Base-by-base conservation (phyloP, 2,797 vertebrate species). In the Naso thynnoides region DNA sequence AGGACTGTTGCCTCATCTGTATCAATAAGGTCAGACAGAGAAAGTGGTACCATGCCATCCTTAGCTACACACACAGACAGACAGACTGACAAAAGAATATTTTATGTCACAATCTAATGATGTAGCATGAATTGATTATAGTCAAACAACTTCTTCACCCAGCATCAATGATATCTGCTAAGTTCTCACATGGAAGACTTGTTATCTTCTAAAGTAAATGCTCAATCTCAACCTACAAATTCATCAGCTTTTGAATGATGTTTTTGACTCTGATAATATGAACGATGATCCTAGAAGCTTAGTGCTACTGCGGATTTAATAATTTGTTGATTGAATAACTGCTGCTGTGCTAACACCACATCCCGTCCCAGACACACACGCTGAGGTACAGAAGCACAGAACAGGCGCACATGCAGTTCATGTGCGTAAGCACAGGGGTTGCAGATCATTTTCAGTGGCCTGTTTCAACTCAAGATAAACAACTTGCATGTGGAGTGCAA, bases 401-500 rank as follows among this genome's bases (percentile, higher is more conserved):
- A 69, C 31, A 73, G 23, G 8, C 31, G 23, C 73, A 66, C 76
- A 76, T 24, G 27, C 45, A 16, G 70, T 23, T 29, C 64, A n/a
- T 21, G 33, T 11, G 45, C 9, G 7, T 57, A 65, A 58, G 59
- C 60, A 58, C 15, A 53, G 19, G 52, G 49, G 36, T 53, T 36
- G 13, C 38, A 29, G 41, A 62, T 62, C 11, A 57, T 72, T 39
- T 82, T 36, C 54, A 75, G 38, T 2, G 29, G 33, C 9, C 57
- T 15, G 47, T 64, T 88, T 81, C 65, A 59, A 21, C 29, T 59
- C 71, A 72, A 70, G 76, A 81, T 62, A 44, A 79, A 89, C 14
- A 6, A 55, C 72, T 68, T 39, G 41, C 61, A 68, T 71, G 67
- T 77, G 63, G 21, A 81, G 72, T 75, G 67, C 50, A 81, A 72